Conservation (phyloP, 2,888 invertebrate species). For the Ormyrus pomaceus region DNA sequence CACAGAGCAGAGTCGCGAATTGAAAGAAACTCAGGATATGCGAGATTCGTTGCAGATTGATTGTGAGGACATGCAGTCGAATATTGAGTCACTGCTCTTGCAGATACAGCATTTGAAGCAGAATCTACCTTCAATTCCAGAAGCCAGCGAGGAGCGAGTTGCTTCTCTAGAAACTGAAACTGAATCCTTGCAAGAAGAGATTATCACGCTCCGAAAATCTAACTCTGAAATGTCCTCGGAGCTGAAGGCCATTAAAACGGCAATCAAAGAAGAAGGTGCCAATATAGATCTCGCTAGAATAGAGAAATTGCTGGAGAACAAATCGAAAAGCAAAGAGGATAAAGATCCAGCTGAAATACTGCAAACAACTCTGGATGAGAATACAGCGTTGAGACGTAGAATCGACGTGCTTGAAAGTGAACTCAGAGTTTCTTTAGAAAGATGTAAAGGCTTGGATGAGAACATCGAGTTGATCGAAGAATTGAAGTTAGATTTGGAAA, state of each 20-base stretch:
- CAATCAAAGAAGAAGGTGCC: slow-evolving; percentile 51
- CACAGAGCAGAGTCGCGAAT: slow-evolving; percentile 68
- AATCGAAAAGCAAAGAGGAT: slow-evolving; percentile 55
- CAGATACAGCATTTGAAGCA: slow-evolving; percentile 69
- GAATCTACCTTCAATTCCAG: slow-evolving; percentile 72
- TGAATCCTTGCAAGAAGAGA: slow-evolving; percentile 72
- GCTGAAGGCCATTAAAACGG: slow-evolving; percentile 50
- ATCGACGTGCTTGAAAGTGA: slow-evolving; percentile 70
- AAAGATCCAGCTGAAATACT: slow-evolving; percentile 42
- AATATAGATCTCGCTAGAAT: slow-evolving; percentile 20
- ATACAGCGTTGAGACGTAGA: slow-evolving; percentile 72
- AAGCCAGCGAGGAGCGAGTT: slow-evolving; percentile 70
- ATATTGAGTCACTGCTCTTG: slow-evolving; percentile 69
- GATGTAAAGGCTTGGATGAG: slow-evolving; percentile 64
- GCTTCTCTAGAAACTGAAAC: slow-evolving; percentile 71
- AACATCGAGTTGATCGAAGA: slow-evolving; percentile 64
- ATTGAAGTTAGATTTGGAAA: slow-evolving; percentile 66
- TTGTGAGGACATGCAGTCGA: slow-evolving; percentile 72
- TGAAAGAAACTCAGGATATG: slow-evolving; percentile 66
- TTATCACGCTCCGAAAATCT: slow-evolving; percentile 64
- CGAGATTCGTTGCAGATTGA: slow-evolving; percentile 68
- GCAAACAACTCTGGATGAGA: slow-evolving; percentile 65
- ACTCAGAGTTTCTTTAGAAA: slow-evolving; percentile 64
- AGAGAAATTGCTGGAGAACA: slow-evolving; percentile 67
- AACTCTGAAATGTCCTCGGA: slow-evolving; percentile 64